Evolutionary conservation across 2,113 vertebrate species (phyloP), one percentile per base, ranked within the genome.

Genomic region (Jacana jacana): DNA sequence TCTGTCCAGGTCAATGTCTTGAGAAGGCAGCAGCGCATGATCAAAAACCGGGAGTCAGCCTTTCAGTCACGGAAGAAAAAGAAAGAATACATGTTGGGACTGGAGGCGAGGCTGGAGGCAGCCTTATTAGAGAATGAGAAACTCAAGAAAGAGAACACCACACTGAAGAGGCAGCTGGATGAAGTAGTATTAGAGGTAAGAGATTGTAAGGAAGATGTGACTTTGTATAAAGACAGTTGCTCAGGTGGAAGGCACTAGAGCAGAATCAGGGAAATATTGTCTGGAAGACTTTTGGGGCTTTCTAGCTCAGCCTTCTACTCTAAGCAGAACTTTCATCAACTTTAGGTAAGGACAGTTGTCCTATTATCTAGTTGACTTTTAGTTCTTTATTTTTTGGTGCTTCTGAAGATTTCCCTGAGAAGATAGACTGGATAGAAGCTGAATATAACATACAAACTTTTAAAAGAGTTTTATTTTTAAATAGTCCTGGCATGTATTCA

Each of bases 11-110:
- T 98, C 16, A 99, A 98, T 33, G 94, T 99, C 44, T 97, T 98
- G 63, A 98, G 98, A 94, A 98, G 98, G 77, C 99, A 99, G 92
- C 99, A 99, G 76, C 98, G 99, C 39, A 99, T 99, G 99, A 99
- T 99, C 86, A 99, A 99, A 98, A 99, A 99, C 96, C 98, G 99
- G 0, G 99, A 99, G 97, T 99, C 99, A 2, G 99, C 99, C 2
- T 99, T 99, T 40, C 97, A 99, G 72, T 99, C 99, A 4, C 98
- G 99, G 52, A 99, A 98, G 94, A 99, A 99, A 94, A 99, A 99
- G 96, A 99, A 99, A 55, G 99, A 99, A 81, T 99, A 99, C 84
- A 97, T 99, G 98, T 93, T 99, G 48, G 98, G 98, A 1, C 96
- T 99, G 84, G 99, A 99, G 94, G 98, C 97, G 0, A 98, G 98